phyloP scores from a whole-genome alignment of 2,888 invertebrate genomes.

The Chesias legatella region DNA sequence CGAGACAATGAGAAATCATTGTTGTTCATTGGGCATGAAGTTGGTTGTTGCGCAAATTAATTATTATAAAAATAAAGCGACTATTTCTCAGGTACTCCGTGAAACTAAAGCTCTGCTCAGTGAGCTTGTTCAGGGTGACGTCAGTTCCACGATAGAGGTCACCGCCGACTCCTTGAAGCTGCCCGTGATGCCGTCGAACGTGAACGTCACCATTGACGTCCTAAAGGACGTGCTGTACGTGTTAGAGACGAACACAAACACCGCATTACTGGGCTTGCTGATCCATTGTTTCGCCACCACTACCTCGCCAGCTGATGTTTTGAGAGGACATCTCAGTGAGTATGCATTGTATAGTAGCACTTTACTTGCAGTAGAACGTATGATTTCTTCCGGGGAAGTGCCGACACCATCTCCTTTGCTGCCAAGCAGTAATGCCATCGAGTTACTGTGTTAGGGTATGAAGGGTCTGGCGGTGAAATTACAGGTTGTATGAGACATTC shows the following conservation, averaged over 20 bases:
- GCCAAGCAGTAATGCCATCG: no score
- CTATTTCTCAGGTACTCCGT: slow-evolving; percentile 68
- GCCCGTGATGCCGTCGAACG: slow-evolving; percentile 66
- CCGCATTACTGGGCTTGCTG: slow-evolving; percentile 81
- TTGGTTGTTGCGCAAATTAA: no score
- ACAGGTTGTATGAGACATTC: no score
- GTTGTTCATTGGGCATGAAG: no score
- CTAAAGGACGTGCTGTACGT: slow-evolving; percentile 82
- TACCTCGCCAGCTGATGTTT: slow-evolving; percentile 47
- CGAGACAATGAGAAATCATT: no score
- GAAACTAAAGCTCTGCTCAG: slow-evolving; percentile 68
- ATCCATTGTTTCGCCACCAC: slow-evolving; percentile 59
- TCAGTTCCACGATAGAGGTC: slow-evolving; percentile 70
- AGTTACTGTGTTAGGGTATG: no score
- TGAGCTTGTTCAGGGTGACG: slow-evolving; percentile 62
- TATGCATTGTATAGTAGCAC: no score
- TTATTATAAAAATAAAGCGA: no score
- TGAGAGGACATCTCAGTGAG: slow-evolving; percentile 51
- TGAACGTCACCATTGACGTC: slow-evolving; percentile 80
- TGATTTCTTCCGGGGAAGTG: no score
- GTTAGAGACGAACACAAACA: slow-evolving; percentile 84
- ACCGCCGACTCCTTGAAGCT: slow-evolving; percentile 53
- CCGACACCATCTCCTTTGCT: no score
- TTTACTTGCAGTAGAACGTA: no score
- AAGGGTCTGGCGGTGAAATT: no score